A percentile compares a stretch with the other conserved stretches of the same genome.
Conservation (phyloP, 2,888 invertebrate species). For the Caenorhabditis wallacei region DNA sequence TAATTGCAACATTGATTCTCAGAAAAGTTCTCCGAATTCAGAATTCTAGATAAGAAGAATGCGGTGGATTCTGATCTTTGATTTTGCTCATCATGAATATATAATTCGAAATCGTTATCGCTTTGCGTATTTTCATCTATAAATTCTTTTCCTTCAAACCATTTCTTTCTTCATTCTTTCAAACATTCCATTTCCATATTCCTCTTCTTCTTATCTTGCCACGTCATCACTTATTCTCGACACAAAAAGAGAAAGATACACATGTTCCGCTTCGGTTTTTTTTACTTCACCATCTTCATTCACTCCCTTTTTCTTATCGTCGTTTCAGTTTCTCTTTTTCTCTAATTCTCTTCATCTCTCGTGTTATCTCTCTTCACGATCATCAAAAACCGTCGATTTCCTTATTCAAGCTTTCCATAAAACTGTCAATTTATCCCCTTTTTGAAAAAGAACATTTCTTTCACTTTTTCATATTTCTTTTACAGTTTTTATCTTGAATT, state of each 20-base stretch:
- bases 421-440: neutral
- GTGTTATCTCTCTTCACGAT: conserved; percentile 39
- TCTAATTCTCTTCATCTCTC: conserved; percentile 31
- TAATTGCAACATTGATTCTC: too few relatives aligned
- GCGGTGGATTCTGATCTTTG: too few relatives aligned
- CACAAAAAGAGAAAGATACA: neutral
- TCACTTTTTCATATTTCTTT: conserved; percentile 1
- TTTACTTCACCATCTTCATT: too few relatives aligned
- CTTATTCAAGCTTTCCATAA: conserved; percentile 23
- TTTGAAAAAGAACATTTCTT: conserved; percentile 1
- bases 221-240: conserved; percentile 39
- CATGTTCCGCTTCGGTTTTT: conserved; percentile 38
- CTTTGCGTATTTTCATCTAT: neutral
- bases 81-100: too few relatives aligned
- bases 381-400: conserved; percentile 30
- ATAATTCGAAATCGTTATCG: neutral
- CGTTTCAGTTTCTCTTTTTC: conserved; percentile 33
- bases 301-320: conserved; percentile 7
- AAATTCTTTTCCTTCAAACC: neutral
- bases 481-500: neutral
- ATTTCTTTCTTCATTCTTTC: neutral
- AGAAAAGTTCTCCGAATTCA: too few relatives aligned
- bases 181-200: conserved; percentile 9
- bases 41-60: too few relatives aligned
- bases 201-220: conserved; percentile 48